phyloP scores from a whole-genome alignment of 2,113 vertebrate species.

The Amblyopsis rosae region DNA sequence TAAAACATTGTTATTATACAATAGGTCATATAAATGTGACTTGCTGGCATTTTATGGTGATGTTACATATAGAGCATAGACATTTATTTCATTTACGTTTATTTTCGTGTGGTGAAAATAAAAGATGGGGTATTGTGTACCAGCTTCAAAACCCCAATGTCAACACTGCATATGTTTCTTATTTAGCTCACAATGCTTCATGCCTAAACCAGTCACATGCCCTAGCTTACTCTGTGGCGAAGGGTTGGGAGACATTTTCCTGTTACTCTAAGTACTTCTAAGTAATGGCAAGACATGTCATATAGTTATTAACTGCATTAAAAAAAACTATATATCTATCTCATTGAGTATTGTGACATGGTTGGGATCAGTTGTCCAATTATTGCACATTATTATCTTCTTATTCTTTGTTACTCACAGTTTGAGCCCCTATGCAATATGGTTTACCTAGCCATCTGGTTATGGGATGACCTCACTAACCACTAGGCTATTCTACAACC shows the following conservation, averaged over 20 bases:
- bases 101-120: neutral
- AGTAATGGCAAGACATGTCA: constrained; percentile 5
- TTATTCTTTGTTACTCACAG: too few species aligned
- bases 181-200: neutral
- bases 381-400: too few species aligned
- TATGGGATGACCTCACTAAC: too few species aligned
- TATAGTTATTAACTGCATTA: constrained; percentile 6
- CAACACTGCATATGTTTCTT: constrained; percentile 9
- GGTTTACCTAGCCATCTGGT: too few species aligned
- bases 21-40: neutral
- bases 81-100: too few species aligned
- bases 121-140: constrained; percentile 14
- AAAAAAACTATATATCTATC: constrained; percentile 8
- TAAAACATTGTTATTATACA: constrained; percentile 30
- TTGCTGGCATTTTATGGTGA: too few species aligned
- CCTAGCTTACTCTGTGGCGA: constrained; percentile 54
- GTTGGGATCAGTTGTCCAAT: neutral
- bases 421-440: neutral
- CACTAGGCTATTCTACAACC: neutral
- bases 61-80: too few species aligned
- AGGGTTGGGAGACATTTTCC: constrained; percentile 2
- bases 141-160: constrained; percentile 4
- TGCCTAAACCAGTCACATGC: constrained; percentile 65
- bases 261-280: constrained; percentile 7
- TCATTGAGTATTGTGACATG: neutral